Base-by-base conservation (phyloP, 2,888 invertebrate genomes). In the Entomobrya multifasciata region DNA sequence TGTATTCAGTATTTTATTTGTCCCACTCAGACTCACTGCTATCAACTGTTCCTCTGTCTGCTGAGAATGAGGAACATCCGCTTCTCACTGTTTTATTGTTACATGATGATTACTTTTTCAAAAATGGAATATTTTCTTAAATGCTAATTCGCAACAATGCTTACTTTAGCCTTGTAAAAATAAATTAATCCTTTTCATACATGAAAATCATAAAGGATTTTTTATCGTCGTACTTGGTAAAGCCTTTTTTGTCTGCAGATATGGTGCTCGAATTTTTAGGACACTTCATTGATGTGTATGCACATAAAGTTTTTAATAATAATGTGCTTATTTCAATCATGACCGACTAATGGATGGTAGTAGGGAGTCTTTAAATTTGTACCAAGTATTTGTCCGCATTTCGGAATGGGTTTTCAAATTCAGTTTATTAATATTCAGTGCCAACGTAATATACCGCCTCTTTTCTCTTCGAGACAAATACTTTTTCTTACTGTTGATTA, bases 41-140 rank as follows among this genome's bases (percentile, higher is more conserved):
- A 4, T 8, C 36, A 36, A 6, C 36, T 36, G 5, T 36, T 57
- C 36, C 36, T 81, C 20, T 25, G 27, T 25, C 47, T 82, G n/a
- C n/a, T n/a, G 82, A 60, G 82, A 82, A 82, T 81, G 81, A 60
- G 81, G 60, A 74, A 82, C 82, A 82, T 82, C 82, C 82, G 82
- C 74, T 82, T 82, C 74, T 60, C 62, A 65, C 52, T 79, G 30
- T 36, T 79, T 65, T 62, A 41, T 47, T 60, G n/a, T 36, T 22
- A 62, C 20, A 5, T 10, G 57, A 60, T 1, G n/a, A 36, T 36
- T 4, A 36, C 36, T 36, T 36, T 36, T n/a, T 17, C 5, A 20
- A 52, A 52, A 52, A 20, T n/a, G 6, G 52, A 17, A 3, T 52
- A 17, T 52, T 52, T 52, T 5, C 52, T 52, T 17, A 3, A n/a